Conservation (phyloP, 2,797 vertebrate genomes). For the Myotis daubentonii region DNA sequence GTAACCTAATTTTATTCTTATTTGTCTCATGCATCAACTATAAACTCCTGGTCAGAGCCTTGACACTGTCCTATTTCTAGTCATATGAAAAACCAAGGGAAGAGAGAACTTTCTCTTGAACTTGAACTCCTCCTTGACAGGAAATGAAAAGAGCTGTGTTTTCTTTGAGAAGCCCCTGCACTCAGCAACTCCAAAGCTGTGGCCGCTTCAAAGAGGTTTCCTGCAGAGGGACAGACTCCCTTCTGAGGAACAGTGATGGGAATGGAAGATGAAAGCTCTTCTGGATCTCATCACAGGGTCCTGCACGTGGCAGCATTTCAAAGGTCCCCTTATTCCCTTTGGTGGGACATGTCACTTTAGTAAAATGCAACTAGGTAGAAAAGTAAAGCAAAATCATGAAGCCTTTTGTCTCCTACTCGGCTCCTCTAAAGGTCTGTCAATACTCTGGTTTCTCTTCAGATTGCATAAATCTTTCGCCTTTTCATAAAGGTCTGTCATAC, state of each 20-base stretch:
- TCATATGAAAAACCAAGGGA: slow-evolving; percentile 8
- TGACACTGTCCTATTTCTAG: slow-evolving; percentile 49
- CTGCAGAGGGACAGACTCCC: slow-evolving; percentile 60
- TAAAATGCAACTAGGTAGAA: slow-evolving; percentile 27
- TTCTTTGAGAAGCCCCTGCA: slow-evolving; percentile 64
- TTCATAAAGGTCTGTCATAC: background rate
- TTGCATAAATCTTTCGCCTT: no score
- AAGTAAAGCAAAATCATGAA: background rate
- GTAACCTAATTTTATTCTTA: slow-evolving; percentile 43
- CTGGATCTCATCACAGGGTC: slow-evolving; percentile 14
- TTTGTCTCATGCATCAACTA: slow-evolving; percentile 25
- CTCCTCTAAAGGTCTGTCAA: background rate
- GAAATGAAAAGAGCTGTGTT: slow-evolving; percentile 49
- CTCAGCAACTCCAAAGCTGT: slow-evolving; percentile 55
- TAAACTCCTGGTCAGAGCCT: slow-evolving; percentile 33
- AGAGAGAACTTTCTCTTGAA: slow-evolving; percentile 52
- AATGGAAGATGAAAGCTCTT: slow-evolving; percentile 27
- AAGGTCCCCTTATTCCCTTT: slow-evolving; percentile 37
- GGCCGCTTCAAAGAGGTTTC: slow-evolving; percentile 67
- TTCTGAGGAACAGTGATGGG: slow-evolving; percentile 49
- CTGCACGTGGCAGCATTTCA: slow-evolving; percentile 51
- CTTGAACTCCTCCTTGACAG: slow-evolving; percentile 57
- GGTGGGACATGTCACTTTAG: slow-evolving; percentile 41
- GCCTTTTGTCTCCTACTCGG: slow-evolving; percentile 23
- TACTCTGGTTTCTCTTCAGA: no score